phyloP scores from a whole-genome alignment of 2,888 invertebrate genomes.

The Brachypterus glaber region DNA sequence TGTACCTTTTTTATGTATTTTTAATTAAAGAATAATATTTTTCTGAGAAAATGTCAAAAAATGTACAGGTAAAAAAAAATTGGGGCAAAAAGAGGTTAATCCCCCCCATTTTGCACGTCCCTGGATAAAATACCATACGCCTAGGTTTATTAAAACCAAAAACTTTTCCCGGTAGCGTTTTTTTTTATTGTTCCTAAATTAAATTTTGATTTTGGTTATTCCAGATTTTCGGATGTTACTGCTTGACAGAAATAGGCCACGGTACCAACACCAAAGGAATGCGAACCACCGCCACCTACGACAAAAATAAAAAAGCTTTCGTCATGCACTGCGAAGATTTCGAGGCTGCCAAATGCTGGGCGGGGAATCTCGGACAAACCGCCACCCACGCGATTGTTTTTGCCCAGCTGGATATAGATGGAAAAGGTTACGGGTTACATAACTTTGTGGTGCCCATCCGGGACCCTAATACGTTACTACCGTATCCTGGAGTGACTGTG shows the following conservation, averaged over 20 bases:
- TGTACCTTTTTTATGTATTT: too few relatives aligned
- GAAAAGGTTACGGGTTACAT: conserved; percentile 73
- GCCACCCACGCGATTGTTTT: conserved; percentile 83
- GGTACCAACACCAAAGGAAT: conserved; percentile 85
- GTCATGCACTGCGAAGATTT: conserved; percentile 66
- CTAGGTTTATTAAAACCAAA: too few relatives aligned
- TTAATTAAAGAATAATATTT: too few relatives aligned
- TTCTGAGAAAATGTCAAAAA: too few relatives aligned
- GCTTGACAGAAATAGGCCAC: conserved; percentile 82
- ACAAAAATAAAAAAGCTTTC: conserved; percentile 60
- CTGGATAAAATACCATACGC: too few relatives aligned
- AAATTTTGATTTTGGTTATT: too few relatives aligned
- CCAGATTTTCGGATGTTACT: conserved; percentile 63
- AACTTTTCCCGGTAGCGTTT: too few relatives aligned
- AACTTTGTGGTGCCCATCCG: conserved; percentile 82
- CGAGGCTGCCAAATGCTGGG: conserved; percentile 79
- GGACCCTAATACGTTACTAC: conserved; percentile 58
- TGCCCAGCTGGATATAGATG: conserved; percentile 76
- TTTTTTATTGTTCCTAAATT: too few relatives aligned
- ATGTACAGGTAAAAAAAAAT: too few relatives aligned
- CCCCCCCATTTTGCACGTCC: too few relatives aligned
- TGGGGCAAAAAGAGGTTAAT: too few relatives aligned
- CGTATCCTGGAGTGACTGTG: conserved; percentile 70
- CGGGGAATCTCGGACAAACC: conserved; percentile 67
- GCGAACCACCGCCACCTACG: conserved; percentile 76